Conservation (phyloP, 2,113 vertebrate genomes). For the Psilopsiagon aymara region DNA sequence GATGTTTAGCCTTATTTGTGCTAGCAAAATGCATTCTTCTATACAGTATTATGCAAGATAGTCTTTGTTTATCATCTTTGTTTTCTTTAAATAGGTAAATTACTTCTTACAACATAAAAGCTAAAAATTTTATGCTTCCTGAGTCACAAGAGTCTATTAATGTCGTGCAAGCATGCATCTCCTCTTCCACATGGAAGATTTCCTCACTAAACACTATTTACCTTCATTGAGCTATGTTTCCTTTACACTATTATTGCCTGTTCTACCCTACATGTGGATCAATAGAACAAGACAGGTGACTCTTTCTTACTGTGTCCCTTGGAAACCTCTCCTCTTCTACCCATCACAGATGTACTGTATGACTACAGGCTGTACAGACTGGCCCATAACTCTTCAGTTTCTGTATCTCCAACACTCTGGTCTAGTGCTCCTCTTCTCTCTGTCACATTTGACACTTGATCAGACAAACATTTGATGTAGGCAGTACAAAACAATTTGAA, state of each 20-base stretch:
- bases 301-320: neutral
- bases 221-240: neutral
- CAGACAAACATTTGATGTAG: neutral
- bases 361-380: neutral
- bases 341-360: accelerated
- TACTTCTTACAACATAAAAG: neutral
- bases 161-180: neutral
- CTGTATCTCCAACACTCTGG: neutral
- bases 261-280: neutral
- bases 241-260: neutral
- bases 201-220: neutral
- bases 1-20: neutral
- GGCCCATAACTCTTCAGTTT: neutral
- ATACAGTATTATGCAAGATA: neutral
- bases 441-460: neutral
- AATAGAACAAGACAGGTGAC: neutral
- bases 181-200: neutral
- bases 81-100: neutral
- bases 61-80: neutral
- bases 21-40: neutral
- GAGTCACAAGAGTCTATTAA: neutral
- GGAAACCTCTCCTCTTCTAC: neutral
- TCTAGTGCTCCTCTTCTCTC: neutral
- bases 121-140: neutral
- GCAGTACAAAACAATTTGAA: neutral